These are phyloP conservation scores for Melanchra persicariae DNA, from an alignment of 2,888 invertebrate genomes.

Conservation along the genomic window DNA sequence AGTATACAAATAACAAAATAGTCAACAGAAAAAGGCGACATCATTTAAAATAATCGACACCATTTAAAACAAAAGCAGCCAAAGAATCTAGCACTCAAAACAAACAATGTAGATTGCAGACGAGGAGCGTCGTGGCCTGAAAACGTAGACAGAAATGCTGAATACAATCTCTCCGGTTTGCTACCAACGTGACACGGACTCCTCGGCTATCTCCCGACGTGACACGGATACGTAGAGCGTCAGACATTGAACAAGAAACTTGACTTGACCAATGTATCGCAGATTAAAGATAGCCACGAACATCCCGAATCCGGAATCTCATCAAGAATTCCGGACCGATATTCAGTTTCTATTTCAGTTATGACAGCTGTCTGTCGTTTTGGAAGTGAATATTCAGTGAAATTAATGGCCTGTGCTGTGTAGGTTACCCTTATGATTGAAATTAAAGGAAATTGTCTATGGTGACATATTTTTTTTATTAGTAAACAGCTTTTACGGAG, in stretches of 20 bases:
- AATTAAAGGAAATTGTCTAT: neutral
- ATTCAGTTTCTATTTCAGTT: slow-evolving; percentile 6
- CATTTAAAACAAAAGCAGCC: slow-evolving; percentile 20
- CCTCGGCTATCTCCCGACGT: slow-evolving; percentile 9
- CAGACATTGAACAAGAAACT: slow-evolving; percentile 27
- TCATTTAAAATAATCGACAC: slow-evolving; percentile 4
- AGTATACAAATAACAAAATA: neutral
- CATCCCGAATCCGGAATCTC: slow-evolving; percentile 23
- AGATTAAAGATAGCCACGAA: slow-evolving; percentile 15
- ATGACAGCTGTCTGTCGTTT: slow-evolving; percentile 4
- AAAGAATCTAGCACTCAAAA: slow-evolving; percentile 37
- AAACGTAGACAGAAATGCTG: slow-evolving; percentile 44
- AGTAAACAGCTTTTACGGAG: neutral
- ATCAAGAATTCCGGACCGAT: slow-evolving; percentile 26
- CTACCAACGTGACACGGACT: slow-evolving; percentile 24
- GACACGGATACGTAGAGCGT: slow-evolving; percentile 29
- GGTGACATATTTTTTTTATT: neutral
- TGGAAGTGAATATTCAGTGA: slow-evolving; percentile 4
- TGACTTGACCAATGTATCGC: slow-evolving; percentile 39
- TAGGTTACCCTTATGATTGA: neutral
- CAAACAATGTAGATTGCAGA: slow-evolving; percentile 49
- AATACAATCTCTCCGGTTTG: slow-evolving; percentile 24
- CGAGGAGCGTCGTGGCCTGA: slow-evolving; percentile 40
- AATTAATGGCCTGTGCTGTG: neutral
- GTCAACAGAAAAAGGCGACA: neutral